Conservation (phyloP, 2,888 invertebrate genomes). For the Eupithecia subumbrata region DNA sequence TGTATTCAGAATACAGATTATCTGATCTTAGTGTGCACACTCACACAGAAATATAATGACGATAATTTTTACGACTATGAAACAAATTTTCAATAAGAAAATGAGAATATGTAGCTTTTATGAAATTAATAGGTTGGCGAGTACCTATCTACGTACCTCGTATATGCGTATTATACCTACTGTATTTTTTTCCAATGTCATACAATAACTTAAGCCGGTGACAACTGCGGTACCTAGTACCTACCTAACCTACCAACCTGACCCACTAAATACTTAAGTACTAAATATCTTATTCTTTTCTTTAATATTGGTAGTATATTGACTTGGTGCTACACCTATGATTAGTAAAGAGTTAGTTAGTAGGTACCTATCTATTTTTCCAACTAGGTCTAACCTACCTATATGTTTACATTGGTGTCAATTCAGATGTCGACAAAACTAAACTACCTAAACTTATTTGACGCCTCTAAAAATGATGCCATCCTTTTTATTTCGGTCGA, state of each 20-base stretch:
- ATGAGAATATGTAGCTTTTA: slow-evolving; percentile 9
- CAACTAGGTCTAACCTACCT: no score
- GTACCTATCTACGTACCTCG: background rate
- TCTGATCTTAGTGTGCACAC: slow-evolving; percentile 35
- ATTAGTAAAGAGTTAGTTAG: no score
- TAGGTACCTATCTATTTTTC: no score
- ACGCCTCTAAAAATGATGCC: no score
- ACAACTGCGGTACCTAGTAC: background rate
- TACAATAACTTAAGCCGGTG: background rate
- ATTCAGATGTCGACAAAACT: no score
- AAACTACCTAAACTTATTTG: no score
- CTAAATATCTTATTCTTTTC: no score
- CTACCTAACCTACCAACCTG: background rate
- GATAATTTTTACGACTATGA: slow-evolving; percentile 51
- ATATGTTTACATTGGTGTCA: no score
- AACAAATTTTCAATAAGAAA: slow-evolving; percentile 50
- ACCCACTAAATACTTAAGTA: no score
- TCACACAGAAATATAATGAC: slow-evolving; percentile 49
- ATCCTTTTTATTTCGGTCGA: no score
- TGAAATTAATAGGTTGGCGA: slow-evolving; percentile 30
- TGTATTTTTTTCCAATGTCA: background rate
- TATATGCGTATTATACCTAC: background rate
- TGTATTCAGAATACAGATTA: slow-evolving; percentile 10
- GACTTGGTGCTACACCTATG: no score
- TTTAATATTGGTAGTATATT: no score